These are phyloP conservation scores for Scopus umbretta DNA, from an alignment of 2,113 vertebrate genomes.

Conservation along the genomic window DNA sequence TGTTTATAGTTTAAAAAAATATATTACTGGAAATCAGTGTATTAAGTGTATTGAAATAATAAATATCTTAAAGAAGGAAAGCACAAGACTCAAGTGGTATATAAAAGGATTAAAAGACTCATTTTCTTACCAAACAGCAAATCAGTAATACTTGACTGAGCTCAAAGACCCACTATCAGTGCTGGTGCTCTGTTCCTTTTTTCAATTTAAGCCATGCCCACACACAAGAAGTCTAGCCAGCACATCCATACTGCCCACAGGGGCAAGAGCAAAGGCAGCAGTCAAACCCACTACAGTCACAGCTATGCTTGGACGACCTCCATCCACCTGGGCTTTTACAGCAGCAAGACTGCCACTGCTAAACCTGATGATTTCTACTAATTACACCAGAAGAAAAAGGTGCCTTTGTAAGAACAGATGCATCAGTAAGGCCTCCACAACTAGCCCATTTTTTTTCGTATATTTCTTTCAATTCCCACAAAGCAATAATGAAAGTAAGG, in stretches of 20 bases:
- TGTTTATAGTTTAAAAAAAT: background rate
- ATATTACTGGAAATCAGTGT: background rate
- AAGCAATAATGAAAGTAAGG: background rate
- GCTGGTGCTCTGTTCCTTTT: background rate
- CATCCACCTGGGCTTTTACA: background rate
- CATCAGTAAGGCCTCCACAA: background rate
- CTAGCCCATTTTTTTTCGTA: background rate
- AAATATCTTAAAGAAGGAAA: background rate
- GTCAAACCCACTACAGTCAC: background rate
- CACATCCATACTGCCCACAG: background rate
- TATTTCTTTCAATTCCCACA: background rate
- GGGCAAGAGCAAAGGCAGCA: background rate
- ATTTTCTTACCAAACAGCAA: background rate
- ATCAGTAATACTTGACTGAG: background rate
- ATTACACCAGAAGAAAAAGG: background rate
- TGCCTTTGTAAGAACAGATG: background rate
- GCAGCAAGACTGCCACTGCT: background rate
- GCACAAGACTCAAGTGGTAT: background rate
- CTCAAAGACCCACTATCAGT: background rate
- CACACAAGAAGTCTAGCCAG: background rate
- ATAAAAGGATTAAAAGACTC: background rate
- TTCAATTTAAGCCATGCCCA: background rate
- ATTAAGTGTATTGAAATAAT: background rate
- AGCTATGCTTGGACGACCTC: rapidly evolving
- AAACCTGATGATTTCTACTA: background rate